Conservation (phyloP, 2,113 vertebrate genomes). For the Hydrochoerus hydrochaeris region DNA sequence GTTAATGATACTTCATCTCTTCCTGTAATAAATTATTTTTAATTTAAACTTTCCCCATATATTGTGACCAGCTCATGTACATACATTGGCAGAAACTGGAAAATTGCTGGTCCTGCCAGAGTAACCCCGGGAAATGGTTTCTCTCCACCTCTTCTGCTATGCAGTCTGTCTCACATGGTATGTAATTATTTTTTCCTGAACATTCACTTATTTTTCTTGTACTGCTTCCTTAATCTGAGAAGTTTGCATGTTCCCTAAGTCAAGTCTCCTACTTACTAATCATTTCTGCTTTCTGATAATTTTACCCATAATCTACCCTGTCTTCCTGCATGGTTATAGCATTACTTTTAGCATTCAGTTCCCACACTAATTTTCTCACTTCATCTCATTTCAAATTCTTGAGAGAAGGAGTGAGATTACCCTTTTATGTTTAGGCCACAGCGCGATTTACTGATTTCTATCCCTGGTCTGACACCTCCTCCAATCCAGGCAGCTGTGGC, state of each 20-base stretch:
- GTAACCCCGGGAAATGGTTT: not conserved
- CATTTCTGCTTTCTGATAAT: not conserved
- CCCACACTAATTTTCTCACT: not conserved
- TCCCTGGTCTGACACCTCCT: not conserved
- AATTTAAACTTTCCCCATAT: not conserved
- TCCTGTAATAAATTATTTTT: not conserved
- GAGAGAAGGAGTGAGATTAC: not conserved
- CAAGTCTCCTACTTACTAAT: not conserved
- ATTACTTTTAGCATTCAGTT: not conserved
- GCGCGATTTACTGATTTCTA: not conserved
- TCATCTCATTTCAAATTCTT: not conserved
- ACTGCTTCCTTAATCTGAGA: slow-evolving; percentile 33
- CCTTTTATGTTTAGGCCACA: not conserved
- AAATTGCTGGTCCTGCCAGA: not conserved
- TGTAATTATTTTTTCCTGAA: slow-evolving; percentile 17
- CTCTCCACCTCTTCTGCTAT: not conserved
- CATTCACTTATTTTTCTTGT: slow-evolving; percentile 17
- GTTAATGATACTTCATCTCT: not conserved
- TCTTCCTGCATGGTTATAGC: not conserved
- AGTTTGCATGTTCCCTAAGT: not conserved
- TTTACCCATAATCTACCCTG: not conserved
- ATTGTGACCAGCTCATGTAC: not conserved
- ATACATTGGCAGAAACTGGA: not conserved
- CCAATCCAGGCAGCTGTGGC: not conserved
- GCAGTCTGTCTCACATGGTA: not conserved